A percentile compares a stretch with the other conserved stretches of the same genome.
Evolutionary conservation across 2,113 vertebrate species (phyloP).

Genomic region (Phalacrocorax pelagicus): DNA sequence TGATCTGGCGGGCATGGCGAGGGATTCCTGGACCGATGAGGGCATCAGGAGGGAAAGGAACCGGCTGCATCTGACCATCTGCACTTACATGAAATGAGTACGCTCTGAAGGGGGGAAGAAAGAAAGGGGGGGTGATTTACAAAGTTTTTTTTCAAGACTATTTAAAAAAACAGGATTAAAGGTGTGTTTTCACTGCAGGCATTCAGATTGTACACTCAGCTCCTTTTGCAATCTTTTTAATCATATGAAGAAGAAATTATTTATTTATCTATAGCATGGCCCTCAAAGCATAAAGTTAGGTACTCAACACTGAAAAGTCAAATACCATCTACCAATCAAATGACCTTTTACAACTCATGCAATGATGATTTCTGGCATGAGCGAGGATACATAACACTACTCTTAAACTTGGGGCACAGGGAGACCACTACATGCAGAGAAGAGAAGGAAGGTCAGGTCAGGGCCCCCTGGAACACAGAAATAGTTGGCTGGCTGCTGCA

Average conservation of each 20-base stretch:
- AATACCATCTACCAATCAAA: neutral
- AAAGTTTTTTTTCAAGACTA: neutral
- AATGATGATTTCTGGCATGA: neutral
- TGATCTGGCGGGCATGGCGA: conserved; percentile 84
- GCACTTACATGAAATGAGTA: conserved; percentile 84
- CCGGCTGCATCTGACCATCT: conserved; percentile 84
- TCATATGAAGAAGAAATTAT: neutral
- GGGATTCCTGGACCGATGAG: conserved; percentile 85
- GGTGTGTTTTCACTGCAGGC: neutral
- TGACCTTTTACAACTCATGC: neutral
- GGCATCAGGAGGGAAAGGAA: conserved; percentile 83
- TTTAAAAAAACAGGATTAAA: neutral
- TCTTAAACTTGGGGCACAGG: neutral
- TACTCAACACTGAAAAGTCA: neutral
- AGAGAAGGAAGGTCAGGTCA: neutral
- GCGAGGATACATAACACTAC: neutral
- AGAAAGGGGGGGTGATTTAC: neutral
- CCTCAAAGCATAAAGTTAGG: neutral
- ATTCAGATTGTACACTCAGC: neutral
- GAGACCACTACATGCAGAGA: neutral
- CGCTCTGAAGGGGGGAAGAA: conserved; percentile 50
- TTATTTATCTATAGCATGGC: neutral
- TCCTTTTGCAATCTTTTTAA: neutral
- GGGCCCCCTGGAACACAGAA: neutral
- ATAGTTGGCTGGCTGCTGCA: neutral